Conservation (phyloP, 2,113 vertebrate species). For the Colistium nudipinnis region DNA sequence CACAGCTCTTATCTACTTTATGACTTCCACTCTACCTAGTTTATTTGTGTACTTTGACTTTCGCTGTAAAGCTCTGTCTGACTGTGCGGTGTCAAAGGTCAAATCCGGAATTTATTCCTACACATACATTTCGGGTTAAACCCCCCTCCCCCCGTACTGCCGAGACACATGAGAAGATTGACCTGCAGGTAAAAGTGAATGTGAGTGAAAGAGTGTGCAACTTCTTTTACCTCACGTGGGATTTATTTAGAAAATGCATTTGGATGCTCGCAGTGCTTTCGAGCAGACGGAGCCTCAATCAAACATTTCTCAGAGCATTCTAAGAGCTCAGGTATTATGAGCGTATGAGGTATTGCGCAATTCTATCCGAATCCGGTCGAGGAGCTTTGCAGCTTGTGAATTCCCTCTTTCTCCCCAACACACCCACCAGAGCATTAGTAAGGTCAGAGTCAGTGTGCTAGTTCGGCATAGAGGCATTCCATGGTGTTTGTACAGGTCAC, state of each 20-base stretch:
- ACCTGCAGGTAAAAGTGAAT: constrained; percentile 43
- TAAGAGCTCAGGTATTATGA: neutral
- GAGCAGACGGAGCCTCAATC: neutral
- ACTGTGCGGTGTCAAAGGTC: constrained; percentile 56
- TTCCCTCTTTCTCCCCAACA: neutral
- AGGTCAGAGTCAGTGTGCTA: neutral
- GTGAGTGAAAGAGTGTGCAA: constrained; percentile 21
- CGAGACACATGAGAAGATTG: constrained; percentile 38
- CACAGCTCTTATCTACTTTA: constrained; percentile 70
- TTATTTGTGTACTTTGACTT: constrained; percentile 80
- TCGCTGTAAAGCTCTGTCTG: constrained; percentile 53
- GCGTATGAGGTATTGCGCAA: constrained; percentile 34
- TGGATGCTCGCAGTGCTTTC: neutral
- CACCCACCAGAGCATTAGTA: neutral
- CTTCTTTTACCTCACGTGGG: neutral
- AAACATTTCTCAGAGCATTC: neutral
- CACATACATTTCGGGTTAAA: constrained; percentile 38
- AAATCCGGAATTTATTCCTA: constrained; percentile 65
- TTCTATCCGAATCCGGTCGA: constrained; percentile 10
- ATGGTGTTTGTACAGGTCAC: neutral
- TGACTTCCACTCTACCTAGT: constrained; percentile 70
- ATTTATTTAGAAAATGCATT: constrained; percentile 28
- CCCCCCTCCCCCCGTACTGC: neutral
- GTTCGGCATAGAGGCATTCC: neutral
- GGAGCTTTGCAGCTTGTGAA: constrained; percentile 40